phyloP scores from a whole-genome alignment of 2,888 invertebrate species.

The Amphiduros pacificus region DNA sequence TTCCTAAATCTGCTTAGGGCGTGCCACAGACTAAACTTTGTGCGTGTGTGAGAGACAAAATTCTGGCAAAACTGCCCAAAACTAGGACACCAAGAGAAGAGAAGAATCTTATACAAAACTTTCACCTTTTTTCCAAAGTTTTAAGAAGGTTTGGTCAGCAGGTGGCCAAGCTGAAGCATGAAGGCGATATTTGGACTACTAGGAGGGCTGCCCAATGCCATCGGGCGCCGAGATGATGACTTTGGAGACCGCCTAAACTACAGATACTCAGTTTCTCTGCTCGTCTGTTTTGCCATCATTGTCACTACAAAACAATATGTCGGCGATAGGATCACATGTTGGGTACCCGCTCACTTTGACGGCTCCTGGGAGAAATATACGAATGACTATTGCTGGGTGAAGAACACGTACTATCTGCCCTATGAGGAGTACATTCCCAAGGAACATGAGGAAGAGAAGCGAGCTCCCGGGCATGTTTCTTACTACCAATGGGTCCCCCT shows the following conservation, averaged over 20 bases:
- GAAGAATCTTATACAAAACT: no score
- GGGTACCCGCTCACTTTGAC: conserved; percentile 36
- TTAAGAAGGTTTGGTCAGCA: no score
- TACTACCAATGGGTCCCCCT: conserved; percentile 38
- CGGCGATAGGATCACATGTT: conserved; percentile 34
- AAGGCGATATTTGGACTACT: not conserved
- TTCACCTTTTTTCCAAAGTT: no score
- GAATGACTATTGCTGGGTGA: conserved; percentile 35
- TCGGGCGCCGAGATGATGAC: conserved; percentile 31
- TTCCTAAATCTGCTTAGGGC: no score
- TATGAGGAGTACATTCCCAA: conserved; percentile 35
- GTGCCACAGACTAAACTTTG: no score
- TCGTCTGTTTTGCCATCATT: conserved; percentile 33
- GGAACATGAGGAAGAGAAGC: conserved; percentile 31
- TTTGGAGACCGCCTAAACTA: conserved; percentile 30
- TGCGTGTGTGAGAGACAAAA: no score
- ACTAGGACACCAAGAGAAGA: no score
- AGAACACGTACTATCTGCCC: conserved; percentile 35
- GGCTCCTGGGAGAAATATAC: conserved; percentile 26
- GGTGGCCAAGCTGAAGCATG: no score
- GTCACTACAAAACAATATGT: conserved; percentile 34
- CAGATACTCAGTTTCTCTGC: conserved; percentile 29
- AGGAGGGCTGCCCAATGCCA: not conserved
- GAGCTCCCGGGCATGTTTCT: conserved; percentile 31
- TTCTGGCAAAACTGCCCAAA: no score